Evolutionary conservation across 2,888 invertebrate genomes (phyloP).

Genomic region (Orthosia gothica): DNA sequence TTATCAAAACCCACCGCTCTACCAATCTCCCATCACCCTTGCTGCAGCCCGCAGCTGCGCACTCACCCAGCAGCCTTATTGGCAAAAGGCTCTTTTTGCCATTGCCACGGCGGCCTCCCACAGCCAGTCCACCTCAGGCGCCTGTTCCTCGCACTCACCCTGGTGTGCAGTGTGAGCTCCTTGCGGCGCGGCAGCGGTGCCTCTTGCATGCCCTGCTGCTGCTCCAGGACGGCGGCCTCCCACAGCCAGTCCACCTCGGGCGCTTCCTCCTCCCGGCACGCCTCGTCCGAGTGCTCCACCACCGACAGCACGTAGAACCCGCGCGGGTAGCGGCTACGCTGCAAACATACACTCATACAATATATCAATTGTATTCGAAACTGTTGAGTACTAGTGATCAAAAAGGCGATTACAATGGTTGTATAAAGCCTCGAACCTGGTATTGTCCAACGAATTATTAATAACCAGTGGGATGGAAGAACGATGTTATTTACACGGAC

Average conservation of each 20-base stretch:
- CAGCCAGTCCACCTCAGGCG: no score
- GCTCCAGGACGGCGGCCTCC: slow-evolving; percentile 70
- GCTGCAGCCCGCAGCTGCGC: no score
- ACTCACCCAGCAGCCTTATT: no score
- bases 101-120: no score
- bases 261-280: slow-evolving; percentile 71
- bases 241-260: slow-evolving; percentile 79
- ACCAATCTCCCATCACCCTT: no score
- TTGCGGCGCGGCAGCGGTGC: slow-evolving; percentile 67
- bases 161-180: slow-evolving; percentile 59
- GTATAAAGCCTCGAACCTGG: no score
- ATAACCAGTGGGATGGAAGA: no score
- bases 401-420: neutral
- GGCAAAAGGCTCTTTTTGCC: no score
- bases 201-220: slow-evolving; percentile 63
- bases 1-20: no score
- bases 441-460: no score
- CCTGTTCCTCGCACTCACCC: neutral
- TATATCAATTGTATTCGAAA: neutral
- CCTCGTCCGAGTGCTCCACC: slow-evolving; percentile 73
- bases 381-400: neutral
- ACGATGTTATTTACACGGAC: no score
- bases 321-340: slow-evolving; percentile 79
- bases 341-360: slow-evolving; percentile 35
- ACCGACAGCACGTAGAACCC: slow-evolving; percentile 83